Conservation (phyloP, 2,113 vertebrate genomes). For the Thamnaconus septentrionalis region DNA sequence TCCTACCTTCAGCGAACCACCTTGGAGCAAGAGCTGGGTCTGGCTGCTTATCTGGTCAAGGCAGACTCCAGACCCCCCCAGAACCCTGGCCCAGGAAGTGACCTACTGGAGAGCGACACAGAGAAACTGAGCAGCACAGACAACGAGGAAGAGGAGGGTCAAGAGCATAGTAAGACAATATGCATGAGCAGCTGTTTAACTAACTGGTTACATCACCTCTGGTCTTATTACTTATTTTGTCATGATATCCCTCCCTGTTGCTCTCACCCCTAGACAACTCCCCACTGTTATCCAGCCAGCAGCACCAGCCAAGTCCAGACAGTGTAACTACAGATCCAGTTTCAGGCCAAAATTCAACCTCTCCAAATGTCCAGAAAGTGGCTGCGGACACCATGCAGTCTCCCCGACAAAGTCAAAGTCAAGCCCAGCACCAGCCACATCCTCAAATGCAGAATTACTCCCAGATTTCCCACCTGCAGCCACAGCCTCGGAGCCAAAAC, state of each 20-base stretch:
- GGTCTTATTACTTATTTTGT: neutral
- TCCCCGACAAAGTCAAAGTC: conserved; percentile 40
- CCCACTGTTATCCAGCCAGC: conserved; percentile 49
- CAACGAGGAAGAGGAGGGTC: conserved; percentile 90
- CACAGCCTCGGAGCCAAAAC: conserved; percentile 27
- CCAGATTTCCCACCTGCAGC: conserved; percentile 34
- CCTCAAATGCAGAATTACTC: conserved; percentile 30
- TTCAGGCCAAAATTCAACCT: conserved; percentile 33
- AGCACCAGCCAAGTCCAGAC: conserved; percentile 39
- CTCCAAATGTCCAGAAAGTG: conserved; percentile 46
- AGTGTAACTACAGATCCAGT: conserved; percentile 29
- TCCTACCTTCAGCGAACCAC: conserved; percentile 88
- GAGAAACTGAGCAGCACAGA: conserved; percentile 95
- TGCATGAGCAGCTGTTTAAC: neutral
- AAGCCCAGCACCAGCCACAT: conserved; percentile 43
- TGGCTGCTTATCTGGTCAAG: conserved; percentile 90
- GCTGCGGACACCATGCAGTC: conserved; percentile 17
- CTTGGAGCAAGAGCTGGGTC: conserved; percentile 93
- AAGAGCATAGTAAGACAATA: conserved; percentile 74
- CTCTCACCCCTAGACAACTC: conserved; percentile 41
- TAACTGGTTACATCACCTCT: neutral
- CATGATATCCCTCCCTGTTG: conserved; percentile 43
- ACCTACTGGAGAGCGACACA: conserved; percentile 87
- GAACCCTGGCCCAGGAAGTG: conserved; percentile 71
- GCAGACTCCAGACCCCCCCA: conserved; percentile 75